Evolutionary conservation across 1,140 invertebrate genomes (phyloP), one percentile per base, ranked within the genome.

Genomic region (Globodera ellingtonae): DNA sequence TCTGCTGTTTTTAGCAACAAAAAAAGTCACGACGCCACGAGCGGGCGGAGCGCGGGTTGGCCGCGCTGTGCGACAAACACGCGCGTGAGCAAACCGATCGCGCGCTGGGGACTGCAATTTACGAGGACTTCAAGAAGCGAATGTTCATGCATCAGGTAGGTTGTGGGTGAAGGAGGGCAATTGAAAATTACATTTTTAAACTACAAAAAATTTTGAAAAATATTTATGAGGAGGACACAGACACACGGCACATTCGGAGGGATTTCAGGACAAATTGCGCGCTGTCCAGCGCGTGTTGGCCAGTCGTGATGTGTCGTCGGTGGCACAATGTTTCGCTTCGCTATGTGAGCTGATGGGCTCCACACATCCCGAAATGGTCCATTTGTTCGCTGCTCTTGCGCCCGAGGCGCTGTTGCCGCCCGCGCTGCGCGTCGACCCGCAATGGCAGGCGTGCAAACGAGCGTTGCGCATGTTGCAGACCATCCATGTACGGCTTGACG

Each of bases 401-500:
- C 65, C 82, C 52, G 80, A 81, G 35, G 67, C 48, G 44, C 52
- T 84, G 15, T 48, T 84, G 59, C 72, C 52, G 70, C 59, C 18
- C 46, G 46, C 48, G 8, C 78, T 59, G 69, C 35, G 75, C 24
- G 21, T 67, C n/a, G 75, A 82, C n/a, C 21, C 50, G 15, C 24
- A 81, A 15, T 73, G 82, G 24, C 52, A 48, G 35, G 83, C 83
- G 13, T 84, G 72, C 73, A 70, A 71, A 65, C 24, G 71, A 15
- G 82, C 82, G 5, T 59, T 85, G 62, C 82, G 81, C 46, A 84
- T 83, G 83, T 24, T 83, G n/a, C 10, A 84, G 18, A 81, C 84
- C 24, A 65, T 84, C 46, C 83, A 82, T 24, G 82, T 83, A 13
- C 46, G 44, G 6, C 7, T 80, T 82, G 5, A 1, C 47, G 21